Evolutionary conservation across 2,113 vertebrate genomes (phyloP).

Genomic region (human): DNA sequence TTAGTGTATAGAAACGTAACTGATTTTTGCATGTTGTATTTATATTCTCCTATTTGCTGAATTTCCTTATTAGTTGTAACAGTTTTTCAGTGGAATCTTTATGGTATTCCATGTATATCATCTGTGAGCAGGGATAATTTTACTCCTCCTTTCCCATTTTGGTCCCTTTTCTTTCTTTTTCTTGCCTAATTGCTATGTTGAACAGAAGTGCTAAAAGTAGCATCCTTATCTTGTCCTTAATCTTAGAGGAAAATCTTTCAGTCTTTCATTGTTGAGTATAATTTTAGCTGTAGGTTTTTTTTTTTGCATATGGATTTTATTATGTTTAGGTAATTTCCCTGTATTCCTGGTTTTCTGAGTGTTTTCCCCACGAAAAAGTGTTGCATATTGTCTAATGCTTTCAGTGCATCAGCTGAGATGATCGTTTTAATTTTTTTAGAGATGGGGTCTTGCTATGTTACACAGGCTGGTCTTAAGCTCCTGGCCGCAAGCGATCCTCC

Average conservation of each 20-base stretch:
- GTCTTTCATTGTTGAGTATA: neutral
- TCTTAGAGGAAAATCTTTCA: neutral
- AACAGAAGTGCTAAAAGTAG: neutral
- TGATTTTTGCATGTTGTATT: neutral
- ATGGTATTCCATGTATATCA: neutral
- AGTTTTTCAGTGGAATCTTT: neutral
- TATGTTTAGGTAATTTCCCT: neutral
- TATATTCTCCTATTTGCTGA: neutral
- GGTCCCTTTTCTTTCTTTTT: neutral
- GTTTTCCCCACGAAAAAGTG: neutral
- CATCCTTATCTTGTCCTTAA: neutral
- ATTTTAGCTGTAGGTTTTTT: neutral
- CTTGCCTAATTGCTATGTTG: neutral
- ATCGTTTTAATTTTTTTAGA: neutral
- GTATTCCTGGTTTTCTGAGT: neutral
- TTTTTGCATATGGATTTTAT: neutral
- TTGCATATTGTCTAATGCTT: neutral
- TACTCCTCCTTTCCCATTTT: neutral
- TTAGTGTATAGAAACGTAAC: neutral
- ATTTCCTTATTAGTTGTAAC: neutral
- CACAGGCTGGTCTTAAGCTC: neutral
- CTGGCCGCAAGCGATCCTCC: neutral
- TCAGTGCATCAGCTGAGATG: neutral
- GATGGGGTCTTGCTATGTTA: neutral
- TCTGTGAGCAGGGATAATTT: neutral